Conservation (phyloP, 1,140 invertebrate species). For the Protaetia brevitarsis region DNA sequence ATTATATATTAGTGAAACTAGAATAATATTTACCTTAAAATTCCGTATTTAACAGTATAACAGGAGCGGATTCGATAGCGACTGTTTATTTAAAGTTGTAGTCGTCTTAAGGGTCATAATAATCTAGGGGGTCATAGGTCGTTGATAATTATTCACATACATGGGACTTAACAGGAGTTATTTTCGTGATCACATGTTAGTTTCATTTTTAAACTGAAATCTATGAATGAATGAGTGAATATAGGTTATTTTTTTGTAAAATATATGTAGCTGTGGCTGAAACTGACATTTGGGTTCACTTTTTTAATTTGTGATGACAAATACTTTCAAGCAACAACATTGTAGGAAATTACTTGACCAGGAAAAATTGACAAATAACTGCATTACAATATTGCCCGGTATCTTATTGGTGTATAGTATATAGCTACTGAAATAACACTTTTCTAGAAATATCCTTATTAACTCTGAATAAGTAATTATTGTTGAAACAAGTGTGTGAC, state of each 20-base stretch:
- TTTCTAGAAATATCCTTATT: too few relatives aligned
- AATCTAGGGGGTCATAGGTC: conserved; percentile 30
- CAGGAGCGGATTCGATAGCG: conserved; percentile 24
- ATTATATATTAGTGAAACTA: too few relatives aligned
- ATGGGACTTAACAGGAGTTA: conserved; percentile 23
- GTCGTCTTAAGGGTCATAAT: conserved; percentile 30
- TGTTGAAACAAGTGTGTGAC: too few relatives aligned
- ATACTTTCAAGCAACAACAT: too few relatives aligned
- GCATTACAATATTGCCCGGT: too few relatives aligned
- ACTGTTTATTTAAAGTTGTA: conserved; percentile 32
- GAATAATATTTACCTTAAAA: conserved; percentile 11
- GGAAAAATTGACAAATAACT: too few relatives aligned
- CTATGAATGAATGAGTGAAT: not conserved
- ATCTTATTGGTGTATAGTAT: too few relatives aligned
- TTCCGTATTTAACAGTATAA: not conserved
- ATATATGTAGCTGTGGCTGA: too few relatives aligned
- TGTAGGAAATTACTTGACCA: too few relatives aligned
- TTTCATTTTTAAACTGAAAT: not conserved
- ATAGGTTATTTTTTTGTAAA: too few relatives aligned
- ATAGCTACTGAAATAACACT: too few relatives aligned
- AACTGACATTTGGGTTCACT: not conserved
- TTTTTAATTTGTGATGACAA: not conserved
- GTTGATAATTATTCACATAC: conserved; percentile 27
- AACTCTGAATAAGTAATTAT: too few relatives aligned
- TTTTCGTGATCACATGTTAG: conserved; percentile 10